phyloP scores from a whole-genome alignment of 2,888 invertebrate species.

The Agrotis clavis region DNA sequence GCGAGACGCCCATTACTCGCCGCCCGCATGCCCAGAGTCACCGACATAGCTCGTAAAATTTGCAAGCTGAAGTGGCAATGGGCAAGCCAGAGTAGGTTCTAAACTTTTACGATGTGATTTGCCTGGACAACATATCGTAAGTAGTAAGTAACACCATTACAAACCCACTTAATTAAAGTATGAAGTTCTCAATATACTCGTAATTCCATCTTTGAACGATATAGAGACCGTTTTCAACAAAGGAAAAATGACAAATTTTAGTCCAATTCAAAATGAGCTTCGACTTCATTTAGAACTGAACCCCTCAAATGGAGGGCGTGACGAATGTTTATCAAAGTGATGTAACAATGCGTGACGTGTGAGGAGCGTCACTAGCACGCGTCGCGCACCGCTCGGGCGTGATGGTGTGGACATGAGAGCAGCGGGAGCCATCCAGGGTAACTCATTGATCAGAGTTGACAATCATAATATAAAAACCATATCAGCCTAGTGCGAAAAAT shows the following conservation, averaged over 20 bases:
- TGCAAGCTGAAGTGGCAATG: too few relatives aligned
- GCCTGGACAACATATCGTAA: too few relatives aligned
- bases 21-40: too few relatives aligned
- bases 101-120: too few relatives aligned
- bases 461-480: too few relatives aligned
- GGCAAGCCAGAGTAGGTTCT: too few relatives aligned
- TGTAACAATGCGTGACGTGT: slow-evolving; percentile 44
- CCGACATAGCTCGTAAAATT: too few relatives aligned
- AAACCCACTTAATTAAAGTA: not conserved
- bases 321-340: slow-evolving; percentile 41
- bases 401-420: slow-evolving; percentile 26
- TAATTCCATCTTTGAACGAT: not conserved
- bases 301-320: slow-evolving; percentile 33
- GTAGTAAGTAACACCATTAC: too few relatives aligned
- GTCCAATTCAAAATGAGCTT: slow-evolving; percentile 1
- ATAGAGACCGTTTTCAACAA: not conserved
- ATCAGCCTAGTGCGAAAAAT: too few relatives aligned
- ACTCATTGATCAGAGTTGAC: too few relatives aligned
- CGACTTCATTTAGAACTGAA: slow-evolving; percentile 35
- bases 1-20: too few relatives aligned
- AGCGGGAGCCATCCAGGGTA: not conserved
- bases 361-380: slow-evolving; percentile 56
- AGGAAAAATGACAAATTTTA: not conserved
- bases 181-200: not conserved
- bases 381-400: slow-evolving; percentile 33